Base-by-base conservation (phyloP, 1,140 invertebrate species). In the Aphis gossypii region DNA sequence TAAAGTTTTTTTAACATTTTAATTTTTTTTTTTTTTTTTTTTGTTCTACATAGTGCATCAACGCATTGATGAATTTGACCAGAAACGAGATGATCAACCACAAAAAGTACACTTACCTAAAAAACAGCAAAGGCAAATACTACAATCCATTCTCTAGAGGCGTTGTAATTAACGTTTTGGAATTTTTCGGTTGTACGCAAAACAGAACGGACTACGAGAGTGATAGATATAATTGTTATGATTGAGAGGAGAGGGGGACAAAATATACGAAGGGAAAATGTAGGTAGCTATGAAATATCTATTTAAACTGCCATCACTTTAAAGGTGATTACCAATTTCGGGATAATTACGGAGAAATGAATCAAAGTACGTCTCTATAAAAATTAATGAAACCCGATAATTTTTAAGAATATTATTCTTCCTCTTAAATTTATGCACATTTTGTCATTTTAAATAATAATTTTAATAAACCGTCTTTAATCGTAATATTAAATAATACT, bases 21-120 rank as follows among this genome's bases (percentile, higher is more conserved):
- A 18, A n/a, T 46, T 46, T n/a, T n/a, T n/a, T n/a, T 83, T 21
- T 83, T 38, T 0, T 38, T 35, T 82, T 82, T 83, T 94, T 6
- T 41, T 92, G 14, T 41, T 82, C 35, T 35, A 25, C 96, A 86
- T 95, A 98, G 97, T 96, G 98, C 56, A 95, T 98, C 20, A 97
- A 98, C 95, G 98, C 98, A 4, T 98, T 97, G 94, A 97, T 98
- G 97, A 99, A 99, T 95, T 95, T 99, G 30, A 99, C 98, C 20
- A 99, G 98, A 35, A 99, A 99, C 95, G 98, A 99, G 95, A 98
- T 98, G 97, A 98, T 99, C 94, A 98, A 98, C 95, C 98, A 98
- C 94, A 98, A 98, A 95, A 96, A 98, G 41, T 99, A 99, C 95
- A 97, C 97, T 0, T 99, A 99, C 95, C 95, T 99, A 91, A 96